Evolutionary conservation across 2,888 invertebrate species (phyloP), one percentile per base, ranked within the genome.

Genomic region (Allacma fusca): DNA sequence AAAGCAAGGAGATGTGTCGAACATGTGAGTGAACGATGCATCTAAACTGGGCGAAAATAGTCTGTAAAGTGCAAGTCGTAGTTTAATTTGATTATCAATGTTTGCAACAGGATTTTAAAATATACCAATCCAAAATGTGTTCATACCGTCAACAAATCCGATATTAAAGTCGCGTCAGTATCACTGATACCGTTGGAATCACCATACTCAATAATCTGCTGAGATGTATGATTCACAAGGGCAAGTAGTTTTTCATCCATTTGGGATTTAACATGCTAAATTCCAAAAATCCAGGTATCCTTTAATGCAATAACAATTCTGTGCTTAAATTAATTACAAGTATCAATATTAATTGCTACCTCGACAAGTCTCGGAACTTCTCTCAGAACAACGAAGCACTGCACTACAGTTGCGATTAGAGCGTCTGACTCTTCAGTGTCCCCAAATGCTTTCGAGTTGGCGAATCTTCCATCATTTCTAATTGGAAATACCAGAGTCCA

Each of bases 311-410:
- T n/a, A n/a, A n/a, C n/a, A n/a, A n/a, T n/a, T n/a, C n/a, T n/a
- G n/a, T n/a, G n/a, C n/a, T n/a, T n/a, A n/a, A n/a, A n/a, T n/a
- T n/a, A n/a, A n/a, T n/a, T n/a, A n/a, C n/a, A n/a, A n/a, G n/a
- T n/a, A n/a, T n/a, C n/a, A n/a, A n/a, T n/a, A n/a, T n/a, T n/a
- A n/a, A n/a, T n/a, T n/a, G n/a, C n/a, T 86, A 93, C 93, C 89
- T 95, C 94, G 50, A 96, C 90, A 26, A 95, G 93, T 84, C 94
- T 95, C 74, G 94, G 93, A 84, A 96, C 89, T 86, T 94, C 94
- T 73, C 93, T 92, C 80, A 97, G 87, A 78, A 94, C 90, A 19
- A 92, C 93, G 73, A 97, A 89, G 80, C 96, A 95, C 86, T 96
- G 95, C 0, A 96, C 91, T 64, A 96, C 90, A 84, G 88, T 86